These are phyloP conservation scores for Maconellicoccus hirsutus DNA, from an alignment of 1,140 invertebrate genomes.

Conservation along the genomic window DNA sequence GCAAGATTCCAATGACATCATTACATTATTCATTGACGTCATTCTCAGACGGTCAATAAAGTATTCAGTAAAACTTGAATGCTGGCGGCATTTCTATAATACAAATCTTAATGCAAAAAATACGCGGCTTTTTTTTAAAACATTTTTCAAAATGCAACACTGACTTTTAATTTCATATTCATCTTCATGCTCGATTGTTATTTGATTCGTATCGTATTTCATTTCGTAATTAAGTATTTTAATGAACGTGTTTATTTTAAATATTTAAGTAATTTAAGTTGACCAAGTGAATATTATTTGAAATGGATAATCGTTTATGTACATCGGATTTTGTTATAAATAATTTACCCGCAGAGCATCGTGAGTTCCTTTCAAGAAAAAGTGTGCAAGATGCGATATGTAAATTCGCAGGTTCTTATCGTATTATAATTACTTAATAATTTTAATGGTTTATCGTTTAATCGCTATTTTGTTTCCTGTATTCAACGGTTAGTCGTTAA, in stretches of 20 bases:
- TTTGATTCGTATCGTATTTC: not conserved
- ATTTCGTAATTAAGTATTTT: not conserved
- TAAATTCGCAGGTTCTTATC: not conserved
- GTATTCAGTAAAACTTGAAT: not conserved
- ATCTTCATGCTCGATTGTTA: not conserved
- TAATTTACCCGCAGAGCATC: not conserved
- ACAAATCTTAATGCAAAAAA: not conserved
- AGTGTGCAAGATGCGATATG: not conserved
- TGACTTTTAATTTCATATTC: not conserved
- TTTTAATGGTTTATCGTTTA: not conserved
- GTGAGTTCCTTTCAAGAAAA: not conserved
- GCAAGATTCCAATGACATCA: too few species aligned
- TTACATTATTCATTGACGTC: too few species aligned
- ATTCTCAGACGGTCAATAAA: too few species aligned
- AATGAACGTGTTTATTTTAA: not conserved
- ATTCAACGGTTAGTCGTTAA: not conserved
- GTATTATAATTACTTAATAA: too few species aligned
- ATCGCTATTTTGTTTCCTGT: not conserved
- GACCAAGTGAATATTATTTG: not conserved
- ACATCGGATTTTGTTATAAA: not conserved
- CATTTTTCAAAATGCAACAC: not conserved
- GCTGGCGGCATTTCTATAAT: not conserved
- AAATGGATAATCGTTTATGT: not conserved
- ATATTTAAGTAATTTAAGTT: not conserved
- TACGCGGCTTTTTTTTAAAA: not conserved